Conservation (phyloP, 2,797 vertebrate genomes). For the Cynodonichthys magdalenae region DNA sequence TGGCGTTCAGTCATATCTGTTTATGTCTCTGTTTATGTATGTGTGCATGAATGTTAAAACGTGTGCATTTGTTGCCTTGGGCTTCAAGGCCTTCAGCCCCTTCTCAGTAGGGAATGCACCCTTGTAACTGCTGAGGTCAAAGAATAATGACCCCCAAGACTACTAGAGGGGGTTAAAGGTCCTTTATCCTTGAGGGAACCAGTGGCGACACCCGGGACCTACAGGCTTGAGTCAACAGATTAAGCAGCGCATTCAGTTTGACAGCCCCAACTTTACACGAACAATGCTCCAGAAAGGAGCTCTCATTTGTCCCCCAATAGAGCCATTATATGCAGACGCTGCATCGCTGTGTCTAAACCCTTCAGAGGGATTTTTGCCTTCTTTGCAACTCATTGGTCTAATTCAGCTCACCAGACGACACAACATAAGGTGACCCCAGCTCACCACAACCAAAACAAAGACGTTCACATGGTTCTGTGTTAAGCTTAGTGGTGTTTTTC, state of each 20-base stretch:
- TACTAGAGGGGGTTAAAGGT: slow-evolving; percentile 61
- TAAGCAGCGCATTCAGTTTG: slow-evolving; percentile 49
- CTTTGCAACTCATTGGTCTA: slow-evolving; percentile 36
- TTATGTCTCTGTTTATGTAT: slow-evolving; percentile 26
- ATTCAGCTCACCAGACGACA: slow-evolving; percentile 51
- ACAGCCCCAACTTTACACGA: slow-evolving; percentile 36
- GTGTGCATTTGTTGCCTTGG: slow-evolving; percentile 46
- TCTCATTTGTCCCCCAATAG: slow-evolving; percentile 24
- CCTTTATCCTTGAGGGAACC: slow-evolving; percentile 49
- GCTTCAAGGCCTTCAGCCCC: slow-evolving; percentile 38
- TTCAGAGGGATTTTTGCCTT: slow-evolving; percentile 25
- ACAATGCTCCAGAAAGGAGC: slow-evolving; percentile 5
- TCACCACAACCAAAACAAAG: slow-evolving; percentile 63
- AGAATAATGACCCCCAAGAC: slow-evolving; percentile 59
- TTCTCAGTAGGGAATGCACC: slow-evolving; percentile 66
- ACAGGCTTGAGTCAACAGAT: slow-evolving; percentile 52
- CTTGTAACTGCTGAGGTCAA: slow-evolving; percentile 71
- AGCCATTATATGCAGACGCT: slow-evolving; percentile 36
- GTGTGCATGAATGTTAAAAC: slow-evolving; percentile 20
- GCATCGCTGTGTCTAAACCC: slow-evolving; percentile 19
- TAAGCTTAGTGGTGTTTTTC: slow-evolving; percentile 44
- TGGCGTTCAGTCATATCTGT: slow-evolving; percentile 25
- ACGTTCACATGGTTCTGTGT: slow-evolving; percentile 64
- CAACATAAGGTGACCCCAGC: slow-evolving; percentile 50
- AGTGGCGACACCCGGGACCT: slow-evolving; percentile 66